Conservation (phyloP, 64 coral and sea anemone genomes). For the Pocillopora damicornis region DNA sequence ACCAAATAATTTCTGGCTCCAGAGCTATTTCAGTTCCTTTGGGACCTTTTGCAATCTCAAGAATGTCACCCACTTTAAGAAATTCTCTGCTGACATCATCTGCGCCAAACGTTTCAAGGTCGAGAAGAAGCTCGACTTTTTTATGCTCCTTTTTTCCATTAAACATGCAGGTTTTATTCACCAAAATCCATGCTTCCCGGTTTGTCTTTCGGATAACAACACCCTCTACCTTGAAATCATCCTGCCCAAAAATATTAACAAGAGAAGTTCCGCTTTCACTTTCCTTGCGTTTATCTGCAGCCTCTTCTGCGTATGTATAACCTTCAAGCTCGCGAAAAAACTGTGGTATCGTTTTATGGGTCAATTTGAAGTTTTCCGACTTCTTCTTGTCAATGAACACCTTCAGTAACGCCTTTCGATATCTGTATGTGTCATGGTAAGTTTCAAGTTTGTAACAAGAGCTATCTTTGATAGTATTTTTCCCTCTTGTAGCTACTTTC, state of each 20-base stretch:
- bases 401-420: not conserved
- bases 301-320: not conserved
- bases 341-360: not conserved
- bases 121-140: too few species aligned
- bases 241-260: not conserved
- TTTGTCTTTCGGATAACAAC: not conserved
- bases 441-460: not conserved
- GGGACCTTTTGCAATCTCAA: not conserved
- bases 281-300: not conserved
- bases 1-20: constrained; percentile 7
- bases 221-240: constrained; percentile 5
- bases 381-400: not conserved
- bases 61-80: constrained; percentile 19
- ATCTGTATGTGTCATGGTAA: not conserved
- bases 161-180: not conserved
- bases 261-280: not conserved
- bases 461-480: too few species aligned
- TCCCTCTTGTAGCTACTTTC: not conserved
- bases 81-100: not conserved
- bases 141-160: too few species aligned
- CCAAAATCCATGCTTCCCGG: not conserved
- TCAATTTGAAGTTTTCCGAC: not conserved
- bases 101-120: too few species aligned
- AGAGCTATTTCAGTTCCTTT: not conserved
- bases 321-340: constrained; percentile 11